Evolutionary conservation across 2,888 invertebrate genomes (phyloP), one percentile per base, ranked within the genome.

Genomic region (Lithophane socia): DNA sequence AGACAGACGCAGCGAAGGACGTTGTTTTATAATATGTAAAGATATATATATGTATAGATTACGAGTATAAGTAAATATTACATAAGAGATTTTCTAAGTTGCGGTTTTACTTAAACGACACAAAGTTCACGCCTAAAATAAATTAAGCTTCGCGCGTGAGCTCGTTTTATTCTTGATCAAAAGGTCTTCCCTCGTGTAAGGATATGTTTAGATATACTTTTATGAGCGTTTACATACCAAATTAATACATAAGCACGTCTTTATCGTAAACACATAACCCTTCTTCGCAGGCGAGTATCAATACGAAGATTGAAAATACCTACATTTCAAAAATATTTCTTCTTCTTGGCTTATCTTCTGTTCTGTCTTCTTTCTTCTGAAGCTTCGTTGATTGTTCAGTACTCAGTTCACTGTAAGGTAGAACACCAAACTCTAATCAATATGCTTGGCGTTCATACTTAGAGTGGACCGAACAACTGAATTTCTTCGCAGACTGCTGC

Each of bases 331-430:
- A 54, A 1, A 75, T 56, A 21, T 3, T 2, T 21, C n/a, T 49
- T 54, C 24, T 52, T 54, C 9, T 44, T 37, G 18, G 1, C 10
- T 18, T 1, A 1, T 72, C 24, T 72, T 52, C 52, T 52, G 18
- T 52, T 65, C 37, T 2, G 47, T 81, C 49, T 77, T 86, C 78
- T 60, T 52, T 75, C 77, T 85, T 80, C 76, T 10, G 44, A 60
- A 56, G 66, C 42, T 12, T 5, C 29, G 88, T 67, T 81, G 90
- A 78, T 52, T 21, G 89, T 95, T 93, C 87, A 90, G 88, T 94
- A 96, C 97, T 97, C 98, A 97, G 97, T 97, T 98, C 98, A 98
- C 98, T 98, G 98, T 98, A 98, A 99, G 98, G 98, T 98, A 98
- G 98, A 99, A 99, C 98, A 99, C 98, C 98, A 99, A 98, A 98